A percentile compares a stretch with the other conserved stretches of the same genome.
Evolutionary conservation across 2,113 vertebrate genomes (phyloP).

Genomic region (Andinoacara biseriatus): DNA sequence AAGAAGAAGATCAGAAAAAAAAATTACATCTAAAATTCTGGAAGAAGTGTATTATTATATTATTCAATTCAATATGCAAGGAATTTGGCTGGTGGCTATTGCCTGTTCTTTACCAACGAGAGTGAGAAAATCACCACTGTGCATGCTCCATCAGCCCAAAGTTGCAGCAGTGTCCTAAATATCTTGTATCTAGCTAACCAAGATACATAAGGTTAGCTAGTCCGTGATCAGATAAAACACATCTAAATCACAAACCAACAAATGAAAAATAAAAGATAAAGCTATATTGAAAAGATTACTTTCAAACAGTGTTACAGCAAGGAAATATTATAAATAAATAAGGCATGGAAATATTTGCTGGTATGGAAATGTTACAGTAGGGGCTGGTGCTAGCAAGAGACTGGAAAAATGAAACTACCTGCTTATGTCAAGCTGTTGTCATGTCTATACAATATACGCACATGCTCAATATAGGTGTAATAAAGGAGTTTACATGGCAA

Average conservation of each 20-base stretch:
- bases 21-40: neutral
- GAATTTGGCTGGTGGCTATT: neutral
- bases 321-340: neutral
- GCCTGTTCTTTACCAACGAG: neutral
- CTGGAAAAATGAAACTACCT: neutral
- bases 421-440: neutral
- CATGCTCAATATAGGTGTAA: neutral
- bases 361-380: neutral
- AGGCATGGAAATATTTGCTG: neutral
- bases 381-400: neutral
- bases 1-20: neutral
- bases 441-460: rapidly evolving
- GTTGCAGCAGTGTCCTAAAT: neutral
- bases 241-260: neutral
- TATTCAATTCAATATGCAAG: neutral
- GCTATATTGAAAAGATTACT: neutral
- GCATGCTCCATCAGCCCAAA: neutral
- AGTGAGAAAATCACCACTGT: neutral
- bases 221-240: neutral
- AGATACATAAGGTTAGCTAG: neutral
- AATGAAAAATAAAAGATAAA: neutral
- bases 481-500: neutral
- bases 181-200: neutral
- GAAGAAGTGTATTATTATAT: neutral
- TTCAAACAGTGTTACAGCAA: neutral